A percentile compares a stretch with the other conserved stretches of the same genome.
These are phyloP conservation scores for Cecropterus lyciades DNA, from an alignment of 1,140 invertebrate genomes.

Conservation along the genomic window DNA sequence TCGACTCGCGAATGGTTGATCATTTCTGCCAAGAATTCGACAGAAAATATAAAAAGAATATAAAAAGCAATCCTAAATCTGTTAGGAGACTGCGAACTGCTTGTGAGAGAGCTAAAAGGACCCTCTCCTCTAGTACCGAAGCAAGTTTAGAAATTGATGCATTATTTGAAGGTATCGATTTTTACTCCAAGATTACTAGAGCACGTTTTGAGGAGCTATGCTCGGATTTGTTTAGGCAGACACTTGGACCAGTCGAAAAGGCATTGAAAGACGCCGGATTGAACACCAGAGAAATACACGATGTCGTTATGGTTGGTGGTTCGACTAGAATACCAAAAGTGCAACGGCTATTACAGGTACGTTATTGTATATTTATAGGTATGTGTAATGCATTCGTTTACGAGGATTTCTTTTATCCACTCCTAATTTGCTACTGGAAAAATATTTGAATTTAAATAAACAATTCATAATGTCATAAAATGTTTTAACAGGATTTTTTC, in stretches of 20 bases:
- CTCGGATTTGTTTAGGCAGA: constrained; percentile 91
- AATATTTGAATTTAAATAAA: too few species aligned
- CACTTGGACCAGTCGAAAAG: constrained; percentile 89
- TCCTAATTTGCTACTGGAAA: too few species aligned
- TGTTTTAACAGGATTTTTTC: constrained; percentile 85
- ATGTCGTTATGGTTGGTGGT: constrained; percentile 88
- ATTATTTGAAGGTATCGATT: constrained; percentile 92
- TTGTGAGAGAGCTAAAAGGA: constrained; percentile 89
- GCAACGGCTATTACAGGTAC: constrained; percentile 85
- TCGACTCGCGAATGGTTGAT: constrained; percentile 92
- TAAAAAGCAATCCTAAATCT: constrained; percentile 90
- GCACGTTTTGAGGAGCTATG: constrained; percentile 95
- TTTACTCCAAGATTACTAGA: constrained; percentile 93
- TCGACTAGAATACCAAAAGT: constrained; percentile 88
- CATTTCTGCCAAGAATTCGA: constrained; percentile 92
- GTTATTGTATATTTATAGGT: background rate
- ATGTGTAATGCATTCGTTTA: too few species aligned
- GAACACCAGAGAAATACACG: constrained; percentile 88
- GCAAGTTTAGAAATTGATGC: constrained; percentile 91
- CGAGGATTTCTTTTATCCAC: too few species aligned
- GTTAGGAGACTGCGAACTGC: constrained; percentile 90
- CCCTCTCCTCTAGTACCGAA: constrained; percentile 88
- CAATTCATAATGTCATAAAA: too few species aligned
- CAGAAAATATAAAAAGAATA: constrained; percentile 92
- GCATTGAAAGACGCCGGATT: constrained; percentile 90